Conservation (phyloP, 2,888 invertebrate species). For the Cryptops parisi region DNA sequence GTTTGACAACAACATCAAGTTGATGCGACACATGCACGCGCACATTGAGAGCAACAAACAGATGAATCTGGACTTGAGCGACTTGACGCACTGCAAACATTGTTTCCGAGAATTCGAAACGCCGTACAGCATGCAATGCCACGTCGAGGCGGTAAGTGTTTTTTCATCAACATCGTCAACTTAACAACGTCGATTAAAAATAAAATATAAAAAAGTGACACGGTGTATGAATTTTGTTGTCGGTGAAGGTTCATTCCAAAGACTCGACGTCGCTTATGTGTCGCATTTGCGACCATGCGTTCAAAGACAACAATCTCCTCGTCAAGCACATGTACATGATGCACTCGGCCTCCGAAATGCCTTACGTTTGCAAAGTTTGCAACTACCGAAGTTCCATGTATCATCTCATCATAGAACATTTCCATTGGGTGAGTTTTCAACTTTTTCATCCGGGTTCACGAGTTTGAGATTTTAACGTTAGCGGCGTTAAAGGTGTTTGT, state of each 20-base stretch:
- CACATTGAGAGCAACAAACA: conserved; percentile 45
- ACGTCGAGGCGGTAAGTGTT: conserved; percentile 43
- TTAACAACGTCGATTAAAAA: too few species aligned
- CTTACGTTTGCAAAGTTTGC: conserved; percentile 71
- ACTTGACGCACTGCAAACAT: conserved; percentile 44
- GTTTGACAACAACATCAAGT: conserved; percentile 51
- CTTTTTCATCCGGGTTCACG: too few species aligned
- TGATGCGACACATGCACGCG: conserved; percentile 55
- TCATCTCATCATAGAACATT: conserved; percentile 64
- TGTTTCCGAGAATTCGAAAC: conserved; percentile 52
- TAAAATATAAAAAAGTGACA: too few species aligned
- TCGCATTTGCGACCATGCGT: conserved; percentile 43
- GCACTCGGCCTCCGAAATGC: conserved; percentile 73
- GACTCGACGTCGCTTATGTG: conserved; percentile 33
- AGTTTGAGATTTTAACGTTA: too few species aligned
- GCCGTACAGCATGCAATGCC: conserved; percentile 45
- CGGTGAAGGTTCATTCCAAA: conserved; percentile 31
- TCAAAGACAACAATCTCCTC: conserved; percentile 47
- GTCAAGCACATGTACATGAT: conserved; percentile 62
- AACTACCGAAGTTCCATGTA: conserved; percentile 69
- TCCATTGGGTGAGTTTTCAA: conserved; percentile 48
- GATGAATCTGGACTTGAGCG: conserved; percentile 30
- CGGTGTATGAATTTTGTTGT: too few species aligned
- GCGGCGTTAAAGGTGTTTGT: too few species aligned
- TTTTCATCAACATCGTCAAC: not conserved